Evolutionary conservation across 2,113 vertebrate species (phyloP).

Genomic region (Gymnobelideus leadbeateri): DNA sequence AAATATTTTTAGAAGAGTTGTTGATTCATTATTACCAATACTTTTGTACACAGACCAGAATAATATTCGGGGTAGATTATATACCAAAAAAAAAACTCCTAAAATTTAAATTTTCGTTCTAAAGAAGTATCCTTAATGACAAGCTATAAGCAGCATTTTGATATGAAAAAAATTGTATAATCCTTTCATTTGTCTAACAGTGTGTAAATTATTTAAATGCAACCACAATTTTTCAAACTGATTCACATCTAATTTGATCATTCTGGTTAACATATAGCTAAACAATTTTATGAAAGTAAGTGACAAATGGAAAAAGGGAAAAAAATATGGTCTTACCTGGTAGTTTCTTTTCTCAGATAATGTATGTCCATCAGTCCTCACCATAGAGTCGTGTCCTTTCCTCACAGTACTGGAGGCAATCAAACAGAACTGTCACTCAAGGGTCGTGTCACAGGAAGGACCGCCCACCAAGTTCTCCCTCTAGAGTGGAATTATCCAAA

Average conservation of each 20-base stretch:
- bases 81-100: conserved; percentile 13
- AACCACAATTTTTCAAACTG: conserved; percentile 47
- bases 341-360: conserved; percentile 84
- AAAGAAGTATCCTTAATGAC: conserved; percentile 19
- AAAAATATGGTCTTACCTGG: conserved; percentile 74
- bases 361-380: conserved; percentile 84
- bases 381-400: conserved; percentile 84
- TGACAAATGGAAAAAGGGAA: conserved; percentile 4
- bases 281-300: conserved; percentile 46
- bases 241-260: conserved; percentile 11
- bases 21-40: conserved; percentile 37
- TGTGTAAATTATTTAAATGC: conserved; percentile 36
- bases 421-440: conserved; percentile 83
- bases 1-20: conserved; percentile 22
- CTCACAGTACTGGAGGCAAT: conserved; percentile 84
- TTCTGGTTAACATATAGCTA: conserved; percentile 42
- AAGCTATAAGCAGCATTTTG: neutral
- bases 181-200: conserved; percentile 49
- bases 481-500: conserved; percentile 83
- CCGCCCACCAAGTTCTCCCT: conserved; percentile 82
- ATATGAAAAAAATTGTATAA: conserved; percentile 48
- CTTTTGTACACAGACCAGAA: conserved; percentile 20
- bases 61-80: neutral
- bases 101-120: conserved; percentile 34
- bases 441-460: conserved; percentile 82